Evolutionary conservation across 2,888 invertebrate genomes (phyloP), one percentile per base, ranked within the genome.

Genomic region (Ennomos erosarius): DNA sequence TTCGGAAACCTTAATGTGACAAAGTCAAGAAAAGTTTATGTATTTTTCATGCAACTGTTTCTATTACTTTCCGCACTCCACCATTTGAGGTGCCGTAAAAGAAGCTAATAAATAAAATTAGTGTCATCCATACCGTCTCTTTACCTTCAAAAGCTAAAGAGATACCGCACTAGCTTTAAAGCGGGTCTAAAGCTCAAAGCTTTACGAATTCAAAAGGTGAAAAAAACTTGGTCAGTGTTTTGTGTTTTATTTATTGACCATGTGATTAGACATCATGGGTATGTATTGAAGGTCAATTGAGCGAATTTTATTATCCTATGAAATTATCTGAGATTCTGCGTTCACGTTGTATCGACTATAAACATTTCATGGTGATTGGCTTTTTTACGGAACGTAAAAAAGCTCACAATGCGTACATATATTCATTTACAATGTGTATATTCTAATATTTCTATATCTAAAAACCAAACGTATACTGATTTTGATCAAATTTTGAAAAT

Each of bases 91-190:
- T 69, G 71, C 79, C 72, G 78, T 85, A 88, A 90, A 87, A 83
- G 79, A 74, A 49, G 77, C 79, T 84, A 90, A 90, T 90, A 90
- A 91, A 91, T 90, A 86, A 90, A 90, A 89, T 90, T 88, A 85
- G 84, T 80, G 77, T 76, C 83, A 45, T 55, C 26, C 37, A 12
- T 37, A 39, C 47, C n/a, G 5, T 47, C 77, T 73, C 66, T 67
- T 60, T 70, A 80, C 77, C 79, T 82, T 81, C 36, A 73, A 75
- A 50, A 36, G 34, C 71, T 54, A 75, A 76, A 78, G 72, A 81
- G 78, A 77, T 46, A 72, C 84, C 84, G 82, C 73, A 8, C n/a
- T 34, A 48, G 10, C 10, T 68, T 61, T 58, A 6, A 72, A 82
- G 84, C 83, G 83, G 81, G 68, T 59, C 68, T 57, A 9, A 53